Conservation (phyloP, 2,888 invertebrate species). For the Podotricha telesiphe region DNA sequence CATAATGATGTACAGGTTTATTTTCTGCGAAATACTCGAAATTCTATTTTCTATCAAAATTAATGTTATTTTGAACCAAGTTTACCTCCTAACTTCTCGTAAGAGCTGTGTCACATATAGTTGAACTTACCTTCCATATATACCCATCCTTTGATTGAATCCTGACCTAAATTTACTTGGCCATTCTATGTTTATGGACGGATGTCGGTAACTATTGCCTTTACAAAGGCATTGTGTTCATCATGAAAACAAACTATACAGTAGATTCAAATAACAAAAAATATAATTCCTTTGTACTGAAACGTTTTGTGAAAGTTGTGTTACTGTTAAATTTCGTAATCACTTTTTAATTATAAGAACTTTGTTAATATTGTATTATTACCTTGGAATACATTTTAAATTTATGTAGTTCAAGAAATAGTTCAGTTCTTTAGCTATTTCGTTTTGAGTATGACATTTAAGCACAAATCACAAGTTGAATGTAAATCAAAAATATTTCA, state of each 20-base stretch:
- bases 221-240: slow-evolving; percentile 10
- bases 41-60: not conserved
- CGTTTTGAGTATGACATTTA: no score
- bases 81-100: not conserved
- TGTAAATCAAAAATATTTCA: no score
- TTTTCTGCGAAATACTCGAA: not conserved
- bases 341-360: not conserved
- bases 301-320: not conserved
- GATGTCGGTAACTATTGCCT: slow-evolving; percentile 3
- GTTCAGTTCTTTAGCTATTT: no score
- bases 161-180: slow-evolving; percentile 12
- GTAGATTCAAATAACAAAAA: slow-evolving; percentile 1
- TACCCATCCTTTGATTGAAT: not conserved
- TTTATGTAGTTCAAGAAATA: no score
- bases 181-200: slow-evolving; percentile 3
- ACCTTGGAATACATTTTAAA: no score
- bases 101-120: not conserved
- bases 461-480: no score
- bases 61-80: not conserved
- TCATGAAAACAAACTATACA: not conserved
- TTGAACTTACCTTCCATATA: not conserved
- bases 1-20: not conserved
- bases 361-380: slow-evolving; percentile 1
- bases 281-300: slow-evolving; percentile 3
- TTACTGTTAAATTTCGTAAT: not conserved